Conservation (phyloP, 2,888 invertebrate species). For the Ferrisia virgata region DNA sequence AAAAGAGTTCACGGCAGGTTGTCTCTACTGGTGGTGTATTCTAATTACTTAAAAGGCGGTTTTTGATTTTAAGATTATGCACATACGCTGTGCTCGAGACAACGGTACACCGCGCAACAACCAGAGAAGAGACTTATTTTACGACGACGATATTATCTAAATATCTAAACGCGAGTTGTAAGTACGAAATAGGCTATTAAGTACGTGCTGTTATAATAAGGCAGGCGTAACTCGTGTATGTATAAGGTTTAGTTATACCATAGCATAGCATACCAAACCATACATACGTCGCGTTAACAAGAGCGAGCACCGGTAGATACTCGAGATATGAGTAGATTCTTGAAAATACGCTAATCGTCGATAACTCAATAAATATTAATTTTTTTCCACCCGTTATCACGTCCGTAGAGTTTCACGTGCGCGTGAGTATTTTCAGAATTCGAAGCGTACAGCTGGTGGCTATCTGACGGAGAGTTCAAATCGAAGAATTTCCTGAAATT, state of each 20-base stretch:
- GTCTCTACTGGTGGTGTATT: not conserved
- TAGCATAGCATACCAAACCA: no score
- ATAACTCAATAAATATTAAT: not conserved
- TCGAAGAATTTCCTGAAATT: no score
- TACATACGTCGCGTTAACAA: not conserved
- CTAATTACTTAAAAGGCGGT: not conserved
- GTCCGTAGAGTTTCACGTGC: not conserved
- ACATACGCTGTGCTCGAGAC: not conserved
- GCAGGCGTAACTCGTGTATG: not conserved
- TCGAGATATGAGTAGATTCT: not conserved
- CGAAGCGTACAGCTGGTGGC: no score
- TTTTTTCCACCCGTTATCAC: not conserved
- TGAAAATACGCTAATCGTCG: not conserved
- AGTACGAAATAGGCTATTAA: not conserved
- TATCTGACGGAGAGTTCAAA: no score
- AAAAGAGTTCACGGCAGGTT: not conserved
- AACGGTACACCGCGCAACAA: not conserved
- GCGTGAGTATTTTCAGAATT: not conserved
- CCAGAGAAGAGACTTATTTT: not conserved
- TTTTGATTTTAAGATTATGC: not conserved
- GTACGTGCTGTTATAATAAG: not conserved
- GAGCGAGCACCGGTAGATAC: not conserved
- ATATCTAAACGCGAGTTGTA: not conserved
- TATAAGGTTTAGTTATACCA: no score
- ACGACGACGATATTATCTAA: not conserved